phyloP scores from a whole-genome alignment of 2,888 invertebrate genomes.

The Volucella bombylans region DNA sequence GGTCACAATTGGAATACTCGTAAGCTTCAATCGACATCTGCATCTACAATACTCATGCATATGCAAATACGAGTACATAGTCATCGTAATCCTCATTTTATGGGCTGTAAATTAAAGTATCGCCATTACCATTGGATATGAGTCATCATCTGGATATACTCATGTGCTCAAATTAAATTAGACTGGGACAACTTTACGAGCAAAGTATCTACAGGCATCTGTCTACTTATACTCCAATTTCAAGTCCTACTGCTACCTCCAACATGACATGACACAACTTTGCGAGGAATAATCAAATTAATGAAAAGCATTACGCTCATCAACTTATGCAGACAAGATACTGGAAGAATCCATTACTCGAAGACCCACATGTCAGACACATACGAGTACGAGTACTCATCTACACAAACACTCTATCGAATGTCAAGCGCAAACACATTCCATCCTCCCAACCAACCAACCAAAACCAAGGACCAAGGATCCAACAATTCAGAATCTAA shows the following conservation, averaged over 20 bases:
- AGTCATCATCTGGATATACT: conserved; percentile 34
- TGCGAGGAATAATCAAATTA: conserved; percentile 56
- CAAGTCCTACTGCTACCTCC: neutral
- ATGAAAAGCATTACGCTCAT: conserved; percentile 63
- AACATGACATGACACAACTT: conserved; percentile 13
- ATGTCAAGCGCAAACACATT: neutral
- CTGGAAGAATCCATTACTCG: conserved; percentile 14
- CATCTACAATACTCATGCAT: neutral
- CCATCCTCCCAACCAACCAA: neutral
- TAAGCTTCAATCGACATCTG: neutral
- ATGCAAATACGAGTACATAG: conserved; percentile 9
- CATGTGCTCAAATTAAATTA: conserved; percentile 18
- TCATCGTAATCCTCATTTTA: conserved; percentile 5
- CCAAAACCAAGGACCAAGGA: neutral
- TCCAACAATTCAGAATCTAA: no score
- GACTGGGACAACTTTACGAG: conserved; percentile 6
- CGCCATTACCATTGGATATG: conserved; percentile 17
- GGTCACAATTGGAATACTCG: no score
- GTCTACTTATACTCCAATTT: no score
- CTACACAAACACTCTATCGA: conserved; percentile 32
- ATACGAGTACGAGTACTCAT: no score
- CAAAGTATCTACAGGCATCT: neutral
- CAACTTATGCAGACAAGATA: conserved; percentile 31
- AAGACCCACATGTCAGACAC: conserved; percentile 26
- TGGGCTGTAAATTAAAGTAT: conserved; percentile 28